Conservation (phyloP, 2,797 vertebrate genomes). For the Amblyopsis hoosieri region DNA sequence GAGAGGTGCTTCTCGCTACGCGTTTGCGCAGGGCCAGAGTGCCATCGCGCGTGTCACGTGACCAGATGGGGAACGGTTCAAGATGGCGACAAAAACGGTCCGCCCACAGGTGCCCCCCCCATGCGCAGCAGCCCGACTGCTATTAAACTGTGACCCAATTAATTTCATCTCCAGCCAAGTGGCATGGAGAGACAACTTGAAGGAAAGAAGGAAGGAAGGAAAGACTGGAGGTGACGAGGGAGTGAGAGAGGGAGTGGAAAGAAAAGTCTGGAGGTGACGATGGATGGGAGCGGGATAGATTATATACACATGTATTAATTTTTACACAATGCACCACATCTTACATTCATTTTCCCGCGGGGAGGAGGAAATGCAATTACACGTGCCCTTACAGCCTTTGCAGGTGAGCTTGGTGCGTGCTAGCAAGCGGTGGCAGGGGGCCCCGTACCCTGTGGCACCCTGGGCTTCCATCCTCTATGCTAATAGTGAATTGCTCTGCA, state of each 20-base stretch:
- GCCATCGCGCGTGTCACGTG: constrained; percentile 11
- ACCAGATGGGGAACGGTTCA: constrained; percentile 33
- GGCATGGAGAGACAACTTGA: constrained; percentile 49
- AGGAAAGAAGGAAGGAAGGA: constrained; percentile 62
- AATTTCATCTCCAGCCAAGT: constrained; percentile 74
- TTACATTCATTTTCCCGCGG: constrained; percentile 64
- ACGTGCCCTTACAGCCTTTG: constrained; percentile 71
- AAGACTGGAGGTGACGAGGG: constrained; percentile 56
- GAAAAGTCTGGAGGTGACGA: constrained; percentile 30
- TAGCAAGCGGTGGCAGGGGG: constrained; percentile 45
- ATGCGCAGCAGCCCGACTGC: constrained; percentile 58
- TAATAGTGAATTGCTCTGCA: constrained; percentile 75
- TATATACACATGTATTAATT: not conserved
- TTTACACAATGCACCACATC: constrained; percentile 67
- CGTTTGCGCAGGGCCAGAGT: not conserved
- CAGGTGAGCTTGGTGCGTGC: constrained; percentile 53
- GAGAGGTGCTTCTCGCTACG: constrained; percentile 17
- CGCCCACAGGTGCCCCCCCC: no score
- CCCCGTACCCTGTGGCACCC: constrained; percentile 59
- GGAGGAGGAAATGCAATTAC: constrained; percentile 79
- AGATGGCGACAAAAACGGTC: constrained; percentile 39
- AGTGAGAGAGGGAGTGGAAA: constrained; percentile 43
- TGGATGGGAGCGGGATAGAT: constrained; percentile 11
- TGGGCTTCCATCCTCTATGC: constrained; percentile 60
- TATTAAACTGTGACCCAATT: constrained; percentile 77